These are phyloP conservation scores for Anseranas semipalmata DNA, from an alignment of 2,113 vertebrate genomes.

Conservation along the genomic window DNA sequence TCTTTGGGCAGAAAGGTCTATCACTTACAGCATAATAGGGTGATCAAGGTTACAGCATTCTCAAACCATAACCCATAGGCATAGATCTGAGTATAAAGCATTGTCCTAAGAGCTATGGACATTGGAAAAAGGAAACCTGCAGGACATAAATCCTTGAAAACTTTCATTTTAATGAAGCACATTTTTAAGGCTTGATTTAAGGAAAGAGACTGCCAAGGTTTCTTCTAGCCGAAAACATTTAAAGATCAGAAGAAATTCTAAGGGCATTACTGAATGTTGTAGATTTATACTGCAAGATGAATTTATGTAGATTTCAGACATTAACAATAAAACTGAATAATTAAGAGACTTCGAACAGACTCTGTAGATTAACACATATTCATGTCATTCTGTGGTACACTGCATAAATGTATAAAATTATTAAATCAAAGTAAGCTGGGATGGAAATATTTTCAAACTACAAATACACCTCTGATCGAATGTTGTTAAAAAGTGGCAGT, in stretches of 20 bases:
- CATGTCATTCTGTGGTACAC: background rate
- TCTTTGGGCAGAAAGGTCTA: background rate
- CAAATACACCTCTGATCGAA: background rate
- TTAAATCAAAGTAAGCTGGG: background rate
- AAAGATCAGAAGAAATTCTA: background rate
- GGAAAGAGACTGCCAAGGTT: background rate
- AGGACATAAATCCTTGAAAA: background rate
- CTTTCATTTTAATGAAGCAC: background rate
- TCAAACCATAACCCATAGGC: background rate
- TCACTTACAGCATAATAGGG: background rate
- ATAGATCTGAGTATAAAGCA: background rate
- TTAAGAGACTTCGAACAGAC: background rate
- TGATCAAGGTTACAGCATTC: background rate
- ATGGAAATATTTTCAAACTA: background rate
- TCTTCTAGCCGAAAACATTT: background rate
- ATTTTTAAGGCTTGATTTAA: background rate
- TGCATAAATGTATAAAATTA: background rate
- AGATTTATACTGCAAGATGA: constrained; percentile 17
- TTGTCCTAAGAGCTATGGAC: background rate
- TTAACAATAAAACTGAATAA: background rate
- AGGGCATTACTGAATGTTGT: background rate
- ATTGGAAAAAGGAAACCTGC: background rate
- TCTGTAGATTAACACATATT: background rate
- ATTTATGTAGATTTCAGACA: background rate
- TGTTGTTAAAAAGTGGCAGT: background rate